Base-by-base conservation (phyloP, 2,113 vertebrate genomes). In the Tragelaphus scriptus region DNA sequence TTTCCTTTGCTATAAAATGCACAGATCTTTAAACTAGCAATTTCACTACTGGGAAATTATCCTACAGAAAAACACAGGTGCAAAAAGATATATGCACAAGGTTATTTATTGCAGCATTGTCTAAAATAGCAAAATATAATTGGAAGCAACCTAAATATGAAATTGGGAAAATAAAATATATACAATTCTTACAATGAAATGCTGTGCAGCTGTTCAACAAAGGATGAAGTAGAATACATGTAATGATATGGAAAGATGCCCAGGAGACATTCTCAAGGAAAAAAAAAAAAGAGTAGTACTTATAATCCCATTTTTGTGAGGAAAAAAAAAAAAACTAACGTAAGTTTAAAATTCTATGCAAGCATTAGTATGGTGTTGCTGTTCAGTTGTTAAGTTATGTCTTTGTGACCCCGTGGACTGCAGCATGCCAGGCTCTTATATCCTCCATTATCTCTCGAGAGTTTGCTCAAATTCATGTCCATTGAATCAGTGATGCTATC, bases 1-100 rank as follows among this genome's bases (percentile, higher is more conserved):
- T 55, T 82, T 55, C 80, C 80, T 82, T 82, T 55, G 51, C 51
- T 36, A 32, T 96, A 87, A 95, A 97, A 96, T 85, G 47, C 47
- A 91, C 53, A 85, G n/a, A 95, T 82, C 86, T 94, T 94, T 89
- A 95, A 94, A 93, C 6, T 82, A 71, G 55, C 55, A 94, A 82
- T 97, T 97, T 36, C 77, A 90, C 85, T 82, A 92, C 88, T 88
- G 90, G 90, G 94, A 97, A 97, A 94, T 90, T 92, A 94, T 71
- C 87, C 26, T 77, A 77, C 75, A 90, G 65, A 68, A 97, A 97
- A 97, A 90, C 79, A 58, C 94, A 96, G 90, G 97, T 98, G 88
- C 90, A 77, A 92, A 97, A 97, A 88, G 91, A 82, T 81, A 44
- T 30, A 85, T 10, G 14, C 56, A 77, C 30, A 56, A 82, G 26